Conservation (phyloP, 2,113 vertebrate species). For the Rafetus swinhoei region DNA sequence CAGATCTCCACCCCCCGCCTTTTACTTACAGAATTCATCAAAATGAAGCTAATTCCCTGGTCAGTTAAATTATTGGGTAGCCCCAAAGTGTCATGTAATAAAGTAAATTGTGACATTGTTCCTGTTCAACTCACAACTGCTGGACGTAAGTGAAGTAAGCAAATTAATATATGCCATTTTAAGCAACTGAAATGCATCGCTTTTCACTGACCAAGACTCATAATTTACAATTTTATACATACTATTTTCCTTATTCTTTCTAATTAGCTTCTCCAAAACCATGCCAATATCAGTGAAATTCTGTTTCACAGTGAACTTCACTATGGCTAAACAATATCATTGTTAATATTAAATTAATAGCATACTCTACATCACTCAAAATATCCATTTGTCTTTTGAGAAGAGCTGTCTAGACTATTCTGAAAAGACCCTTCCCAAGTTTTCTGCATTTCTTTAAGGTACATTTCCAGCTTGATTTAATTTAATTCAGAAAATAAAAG, state of each 20-base stretch:
- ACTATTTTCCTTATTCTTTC: constrained; percentile 37
- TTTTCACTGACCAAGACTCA: constrained; percentile 62
- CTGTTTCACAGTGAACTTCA: constrained; percentile 59
- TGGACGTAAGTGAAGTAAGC: neutral
- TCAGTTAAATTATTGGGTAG: constrained; percentile 61
- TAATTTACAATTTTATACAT: constrained; percentile 17
- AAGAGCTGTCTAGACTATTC: neutral
- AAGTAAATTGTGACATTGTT: constrained; percentile 36
- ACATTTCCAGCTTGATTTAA: constrained; percentile 13
- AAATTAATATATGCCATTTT: constrained; percentile 40
- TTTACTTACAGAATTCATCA: constrained; percentile 41
- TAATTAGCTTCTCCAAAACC: constrained; percentile 41
- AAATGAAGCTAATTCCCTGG: constrained; percentile 30
- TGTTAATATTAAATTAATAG: constrained; percentile 42
- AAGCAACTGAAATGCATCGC: constrained; percentile 48
- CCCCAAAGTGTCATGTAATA: constrained; percentile 42
- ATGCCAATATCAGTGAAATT: constrained; percentile 72
- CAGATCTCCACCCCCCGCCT: neutral
- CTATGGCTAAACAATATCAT: constrained; percentile 41
- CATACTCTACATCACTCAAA: constrained; percentile 44
- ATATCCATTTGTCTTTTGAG: constrained; percentile 50
- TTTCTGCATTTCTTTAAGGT: constrained; percentile 27
- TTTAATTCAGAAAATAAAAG: constrained; percentile 39
- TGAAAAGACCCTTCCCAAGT: neutral
- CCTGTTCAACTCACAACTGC: neutral